Percentiles rank a stretch among this genome's conserved stretches.
Conservation (phyloP, 2,888 invertebrate species). For the Drosophila bunnanda region DNA sequence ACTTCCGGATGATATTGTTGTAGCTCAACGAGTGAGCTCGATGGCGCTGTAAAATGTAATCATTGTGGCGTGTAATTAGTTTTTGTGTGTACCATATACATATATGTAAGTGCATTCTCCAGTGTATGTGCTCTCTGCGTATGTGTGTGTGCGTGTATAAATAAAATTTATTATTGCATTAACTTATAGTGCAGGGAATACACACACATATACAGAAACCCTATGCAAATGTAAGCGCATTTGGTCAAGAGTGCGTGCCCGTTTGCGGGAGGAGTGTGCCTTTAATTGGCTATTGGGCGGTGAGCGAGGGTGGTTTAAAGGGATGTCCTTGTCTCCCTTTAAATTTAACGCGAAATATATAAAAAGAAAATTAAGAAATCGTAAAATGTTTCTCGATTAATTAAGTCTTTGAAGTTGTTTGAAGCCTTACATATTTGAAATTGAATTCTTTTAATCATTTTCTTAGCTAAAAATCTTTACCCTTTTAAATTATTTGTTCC, state of each 20-base stretch:
- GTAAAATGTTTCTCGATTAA: fast-evolving
- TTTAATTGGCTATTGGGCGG: slow-evolving; percentile 38
- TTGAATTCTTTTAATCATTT: neutral
- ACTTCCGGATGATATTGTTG: slow-evolving; percentile 29
- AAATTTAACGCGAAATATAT: neutral
- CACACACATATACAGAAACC: slow-evolving; percentile 6
- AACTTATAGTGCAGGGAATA: slow-evolving; percentile 27
- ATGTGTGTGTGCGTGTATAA: slow-evolving; percentile 46
- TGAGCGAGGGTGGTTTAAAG: slow-evolving; percentile 3
- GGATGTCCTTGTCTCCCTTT: neutral
- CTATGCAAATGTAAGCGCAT: slow-evolving; percentile 33
- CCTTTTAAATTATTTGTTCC: neutral
- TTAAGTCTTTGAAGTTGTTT: neutral
- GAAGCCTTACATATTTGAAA: neutral
- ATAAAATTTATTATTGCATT: slow-evolving; percentile 62
- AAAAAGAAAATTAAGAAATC: neutral
- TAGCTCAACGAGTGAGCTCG: slow-evolving; percentile 43
- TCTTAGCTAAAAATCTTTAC: neutral
- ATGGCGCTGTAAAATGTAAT: slow-evolving; percentile 74
- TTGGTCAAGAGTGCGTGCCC: slow-evolving; percentile 16
- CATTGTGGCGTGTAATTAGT: slow-evolving; percentile 80
- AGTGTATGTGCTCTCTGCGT: slow-evolving; percentile 8
- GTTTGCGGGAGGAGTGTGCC: neutral
- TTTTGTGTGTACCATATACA: slow-evolving; percentile 57
- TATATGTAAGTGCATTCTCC: slow-evolving; percentile 22